These are phyloP conservation scores for Austrofundulus limnaeus DNA, from an alignment of 2,113 vertebrate species.

Conservation along the genomic window DNA sequence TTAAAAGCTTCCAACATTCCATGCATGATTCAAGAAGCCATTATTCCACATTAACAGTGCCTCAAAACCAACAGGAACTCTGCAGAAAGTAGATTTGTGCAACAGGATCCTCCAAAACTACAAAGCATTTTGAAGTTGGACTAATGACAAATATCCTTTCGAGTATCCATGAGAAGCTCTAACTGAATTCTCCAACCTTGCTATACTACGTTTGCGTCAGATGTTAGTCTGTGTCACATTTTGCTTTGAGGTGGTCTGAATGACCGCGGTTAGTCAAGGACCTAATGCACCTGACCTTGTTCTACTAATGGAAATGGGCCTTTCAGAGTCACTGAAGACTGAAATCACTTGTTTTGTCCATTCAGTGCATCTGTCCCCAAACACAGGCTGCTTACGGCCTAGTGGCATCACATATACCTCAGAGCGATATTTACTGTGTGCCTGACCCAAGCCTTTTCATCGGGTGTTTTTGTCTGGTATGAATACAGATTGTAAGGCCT, in stretches of 20 bases:
- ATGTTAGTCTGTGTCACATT: conserved; percentile 35
- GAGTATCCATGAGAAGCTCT: conserved; percentile 4
- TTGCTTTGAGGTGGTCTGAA: conserved; percentile 55
- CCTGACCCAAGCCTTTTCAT: conserved; percentile 60
- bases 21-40: conserved; percentile 68
- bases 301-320: conserved; percentile 74
- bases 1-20: conserved; percentile 58
- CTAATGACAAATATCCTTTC: conserved; percentile 41
- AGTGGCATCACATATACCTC: conserved; percentile 46
- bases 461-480: conserved; percentile 46
- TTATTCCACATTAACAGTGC: conserved; percentile 68
- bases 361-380: conserved; percentile 51
- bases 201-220: conserved; percentile 37
- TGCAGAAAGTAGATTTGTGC: conserved; percentile 42
- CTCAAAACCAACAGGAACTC: conserved; percentile 41
- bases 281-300: conserved; percentile 76
- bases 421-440: conserved; percentile 52
- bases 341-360: conserved; percentile 74
- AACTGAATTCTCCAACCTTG: not conserved
- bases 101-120: conserved; percentile 35
- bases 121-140: conserved; percentile 9
- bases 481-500: conserved; percentile 60
- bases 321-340: conserved; percentile 76
- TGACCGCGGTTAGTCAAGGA: conserved; percentile 44
- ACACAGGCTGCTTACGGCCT: conserved; percentile 33